These are phyloP conservation scores for Proteles cristata DNA, from an alignment of 2,113 vertebrate species.

Conservation along the genomic window DNA sequence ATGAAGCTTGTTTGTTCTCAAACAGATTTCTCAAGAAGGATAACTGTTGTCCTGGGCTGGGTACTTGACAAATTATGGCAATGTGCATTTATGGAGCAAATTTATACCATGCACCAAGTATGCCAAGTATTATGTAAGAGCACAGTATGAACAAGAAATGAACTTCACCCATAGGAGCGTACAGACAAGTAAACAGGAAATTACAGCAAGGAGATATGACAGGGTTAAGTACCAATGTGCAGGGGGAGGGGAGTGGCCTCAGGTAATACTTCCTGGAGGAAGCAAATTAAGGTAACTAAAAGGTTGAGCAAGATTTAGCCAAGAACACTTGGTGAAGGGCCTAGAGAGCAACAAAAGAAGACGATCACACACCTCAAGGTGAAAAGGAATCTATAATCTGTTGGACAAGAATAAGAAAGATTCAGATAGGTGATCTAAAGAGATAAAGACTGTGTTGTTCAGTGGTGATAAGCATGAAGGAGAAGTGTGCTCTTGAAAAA, in stretches of 20 bases:
- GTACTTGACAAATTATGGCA: not conserved
- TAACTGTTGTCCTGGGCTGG: too few species aligned
- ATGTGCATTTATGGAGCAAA: not conserved
- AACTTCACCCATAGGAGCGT: not conserved
- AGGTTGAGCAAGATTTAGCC: not conserved
- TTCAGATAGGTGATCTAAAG: not conserved
- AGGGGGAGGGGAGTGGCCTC: not conserved
- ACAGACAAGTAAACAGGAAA: slow-evolving; percentile 50
- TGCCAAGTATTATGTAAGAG: not conserved
- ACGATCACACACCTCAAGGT: not conserved
- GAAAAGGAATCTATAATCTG: not conserved
- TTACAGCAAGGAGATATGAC: not conserved
- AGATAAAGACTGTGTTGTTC: not conserved
- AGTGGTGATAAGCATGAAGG: too few species aligned
- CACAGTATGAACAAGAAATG: not conserved
- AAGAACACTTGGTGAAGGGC: not conserved
- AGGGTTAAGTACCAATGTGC: not conserved
- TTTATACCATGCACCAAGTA: too few species aligned
- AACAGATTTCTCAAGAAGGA: not conserved
- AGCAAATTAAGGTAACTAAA: not conserved
- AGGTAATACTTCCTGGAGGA: slow-evolving; percentile 46
- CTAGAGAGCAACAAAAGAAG: not conserved
- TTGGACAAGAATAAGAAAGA: not conserved
- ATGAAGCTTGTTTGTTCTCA: not conserved
- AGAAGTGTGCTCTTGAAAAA: not conserved